Base-by-base conservation (phyloP, 2,888 invertebrate species). In the Unio pictorum region DNA sequence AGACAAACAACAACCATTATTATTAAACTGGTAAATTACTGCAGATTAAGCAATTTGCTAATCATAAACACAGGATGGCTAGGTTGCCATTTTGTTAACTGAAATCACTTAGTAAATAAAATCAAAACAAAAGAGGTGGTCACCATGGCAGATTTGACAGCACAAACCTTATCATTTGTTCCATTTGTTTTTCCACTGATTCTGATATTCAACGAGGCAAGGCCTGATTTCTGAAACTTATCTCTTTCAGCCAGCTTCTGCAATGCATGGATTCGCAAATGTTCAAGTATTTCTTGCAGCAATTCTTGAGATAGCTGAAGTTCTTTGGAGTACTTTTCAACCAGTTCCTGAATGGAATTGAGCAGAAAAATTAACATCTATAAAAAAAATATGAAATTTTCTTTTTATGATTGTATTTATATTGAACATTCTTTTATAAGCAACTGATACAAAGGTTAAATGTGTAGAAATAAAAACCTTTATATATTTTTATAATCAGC, bases 171-270 rank as follows among this genome's bases (percentile, higher is more conserved):
- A 15, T 11, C 45, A 45, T 45, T 45, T 45, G 45, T 15, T 15
- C 45, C 45, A 45, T 45, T 15, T 15, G 45, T 45, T 45, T 45
- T 45, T 15, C 45, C 45, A 45, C 45, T 45, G 45, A 94, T 91
- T 79, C 94, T 93, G 1, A 95, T 91, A 86, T 93, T 93, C 34
- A 96, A 89, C 0, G 94, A 94, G 0, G 95, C 95, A 66, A 94
- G 84, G 1, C 95, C 95, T 0, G 94, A 94, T 80, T 93, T 92
- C 74, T 93, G 92, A 81, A 93, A 95, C 70, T 93, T 92, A 5
- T 92, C 93, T 74, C 94, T 92, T 34, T 94, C 93, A 72, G 93
- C 93, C 20, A 94, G 91, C 81, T 95, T 93, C 68, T 94, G 93
- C 1, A 95, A 84, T 0, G 95, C 94, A 88, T 94, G 93, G 5